A percentile compares a stretch with the other conserved stretches of the same genome.
Conservation (phyloP, 2,797 vertebrate genomes). For the Lepidocolaptes lacrymiger region DNA sequence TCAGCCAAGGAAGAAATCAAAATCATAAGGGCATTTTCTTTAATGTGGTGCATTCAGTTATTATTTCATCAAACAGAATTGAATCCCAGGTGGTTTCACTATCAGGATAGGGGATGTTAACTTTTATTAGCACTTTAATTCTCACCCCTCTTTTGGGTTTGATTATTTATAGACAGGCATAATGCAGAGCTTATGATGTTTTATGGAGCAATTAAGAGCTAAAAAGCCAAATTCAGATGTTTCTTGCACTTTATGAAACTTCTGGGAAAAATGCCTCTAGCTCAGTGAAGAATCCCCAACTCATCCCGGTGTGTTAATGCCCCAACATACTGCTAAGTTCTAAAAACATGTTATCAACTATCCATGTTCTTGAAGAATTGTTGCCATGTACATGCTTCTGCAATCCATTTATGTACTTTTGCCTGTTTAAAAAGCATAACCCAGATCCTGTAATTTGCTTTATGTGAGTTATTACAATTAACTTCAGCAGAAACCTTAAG, state of each 20-base stretch:
- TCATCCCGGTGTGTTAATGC: background rate
- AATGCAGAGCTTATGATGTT: background rate
- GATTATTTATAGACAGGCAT: background rate
- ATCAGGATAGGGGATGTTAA: background rate
- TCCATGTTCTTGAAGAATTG: background rate
- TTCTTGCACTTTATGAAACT: background rate
- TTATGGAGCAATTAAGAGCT: background rate
- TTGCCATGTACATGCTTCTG: background rate
- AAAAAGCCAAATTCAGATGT: background rate
- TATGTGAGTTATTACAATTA: background rate
- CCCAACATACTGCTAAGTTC: background rate
- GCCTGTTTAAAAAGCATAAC: background rate
- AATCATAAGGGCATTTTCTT: background rate
- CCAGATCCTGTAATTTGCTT: background rate
- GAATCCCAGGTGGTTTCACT: background rate
- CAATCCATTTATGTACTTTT: background rate
- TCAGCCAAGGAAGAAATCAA: background rate
- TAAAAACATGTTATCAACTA: background rate
- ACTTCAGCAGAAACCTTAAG: background rate
- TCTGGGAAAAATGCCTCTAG: background rate
- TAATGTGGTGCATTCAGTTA: background rate
- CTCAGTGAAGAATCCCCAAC: background rate
- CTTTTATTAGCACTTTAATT: background rate
- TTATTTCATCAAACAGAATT: background rate
- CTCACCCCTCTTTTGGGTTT: background rate